Evolutionary conservation across 2,113 vertebrate species (phyloP).

Genomic region (Rafetus swinhoei): DNA sequence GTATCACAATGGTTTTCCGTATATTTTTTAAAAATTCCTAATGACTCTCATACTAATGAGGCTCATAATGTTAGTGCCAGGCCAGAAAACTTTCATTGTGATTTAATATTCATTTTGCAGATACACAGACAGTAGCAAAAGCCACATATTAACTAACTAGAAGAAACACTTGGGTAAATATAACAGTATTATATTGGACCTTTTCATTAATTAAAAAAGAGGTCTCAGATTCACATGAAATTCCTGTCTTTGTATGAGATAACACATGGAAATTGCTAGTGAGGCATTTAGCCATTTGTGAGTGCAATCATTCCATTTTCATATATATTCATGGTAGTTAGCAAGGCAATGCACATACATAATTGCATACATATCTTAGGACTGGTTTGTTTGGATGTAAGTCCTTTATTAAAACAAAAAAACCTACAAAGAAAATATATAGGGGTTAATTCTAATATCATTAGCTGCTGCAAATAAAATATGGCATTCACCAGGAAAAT

Average conservation of each 20-base stretch:
- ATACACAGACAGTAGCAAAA: not conserved
- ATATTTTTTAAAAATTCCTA: not conserved
- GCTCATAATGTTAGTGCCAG: fast-evolving
- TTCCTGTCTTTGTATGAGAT: not conserved
- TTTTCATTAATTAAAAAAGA: not conserved
- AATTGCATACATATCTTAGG: not conserved
- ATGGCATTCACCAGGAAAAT: not conserved
- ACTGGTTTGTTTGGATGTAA: not conserved
- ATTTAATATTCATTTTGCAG: not conserved
- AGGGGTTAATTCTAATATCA: not conserved
- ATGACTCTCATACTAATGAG: not conserved
- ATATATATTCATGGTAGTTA: not conserved
- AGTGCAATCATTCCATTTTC: not conserved
- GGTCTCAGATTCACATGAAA: not conserved
- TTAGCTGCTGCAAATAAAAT: not conserved
- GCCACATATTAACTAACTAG: not conserved
- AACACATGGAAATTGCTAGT: not conserved
- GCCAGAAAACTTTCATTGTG: not conserved
- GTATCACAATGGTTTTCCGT: not conserved
- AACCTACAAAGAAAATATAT: not conserved
- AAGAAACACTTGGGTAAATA: not conserved
- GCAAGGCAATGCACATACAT: fast-evolving
- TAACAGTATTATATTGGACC: fast-evolving
- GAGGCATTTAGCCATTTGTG: not conserved
- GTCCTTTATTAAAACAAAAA: not conserved